Conservation (phyloP, 2,113 vertebrate species). For the Nettapus auritus region DNA sequence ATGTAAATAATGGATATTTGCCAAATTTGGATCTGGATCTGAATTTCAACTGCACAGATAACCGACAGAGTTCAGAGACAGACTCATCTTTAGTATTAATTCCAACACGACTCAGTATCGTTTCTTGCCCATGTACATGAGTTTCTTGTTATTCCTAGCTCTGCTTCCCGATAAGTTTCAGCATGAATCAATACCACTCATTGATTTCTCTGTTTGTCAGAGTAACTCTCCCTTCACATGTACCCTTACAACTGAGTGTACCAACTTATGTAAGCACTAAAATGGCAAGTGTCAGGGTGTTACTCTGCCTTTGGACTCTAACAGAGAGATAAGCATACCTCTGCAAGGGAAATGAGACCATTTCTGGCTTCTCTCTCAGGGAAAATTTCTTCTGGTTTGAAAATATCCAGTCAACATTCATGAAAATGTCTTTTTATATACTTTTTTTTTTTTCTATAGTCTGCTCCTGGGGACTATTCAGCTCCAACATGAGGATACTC, state of each 20-base stretch:
- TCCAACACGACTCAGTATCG: background rate
- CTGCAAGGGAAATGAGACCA: background rate
- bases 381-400: background rate
- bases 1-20: background rate
- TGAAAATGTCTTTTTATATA: background rate
- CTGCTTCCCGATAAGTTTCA: background rate
- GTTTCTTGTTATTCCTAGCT: background rate
- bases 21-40: background rate
- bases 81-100: background rate
- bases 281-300: background rate
- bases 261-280: background rate
- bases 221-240: background rate
- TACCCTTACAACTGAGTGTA: background rate
- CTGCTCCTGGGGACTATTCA: background rate
- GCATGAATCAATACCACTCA: background rate
- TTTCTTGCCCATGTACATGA: background rate
- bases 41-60: background rate
- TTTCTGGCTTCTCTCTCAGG: background rate
- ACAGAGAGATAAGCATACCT: background rate
- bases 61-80: background rate
- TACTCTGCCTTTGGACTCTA: background rate
- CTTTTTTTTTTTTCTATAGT: background rate
- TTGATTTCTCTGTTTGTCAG: background rate
- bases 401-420: background rate
- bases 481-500: background rate